Base-by-base conservation (phyloP, 2,113 vertebrate species). In the Urocitellus parryii region DNA sequence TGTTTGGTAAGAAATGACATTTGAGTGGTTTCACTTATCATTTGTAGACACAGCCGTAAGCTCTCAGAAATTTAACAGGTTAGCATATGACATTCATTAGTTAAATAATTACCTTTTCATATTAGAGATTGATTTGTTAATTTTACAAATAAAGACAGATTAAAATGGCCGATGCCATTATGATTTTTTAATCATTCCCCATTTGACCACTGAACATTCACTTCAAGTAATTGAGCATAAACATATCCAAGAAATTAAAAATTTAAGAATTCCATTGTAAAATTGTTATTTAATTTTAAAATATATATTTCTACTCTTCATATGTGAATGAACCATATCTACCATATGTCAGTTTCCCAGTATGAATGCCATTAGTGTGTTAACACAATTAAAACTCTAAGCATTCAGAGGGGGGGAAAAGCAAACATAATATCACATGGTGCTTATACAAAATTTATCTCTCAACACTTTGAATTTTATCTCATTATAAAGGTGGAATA, bases 1-100 rank as follows among this genome's bases (percentile, higher is more conserved):
- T 37, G 20, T 72, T 82, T 93, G 22, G 53, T 79, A 85, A 79
- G 68, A 88, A 93, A 79, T 73, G 86, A 72, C 61, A 73, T 65
- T 6, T 24, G 79, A 85, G 53, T 84, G 42, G 17, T 12, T 56
- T 53, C 17, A 45, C 89, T 90, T 93, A 65, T 84, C n/a, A 73
- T 65, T 85, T 58, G 17, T 73, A 67, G 51, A 73, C 24, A 73
- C 2, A 73, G 1, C 17, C n/a, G 72, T 65, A 61, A 89, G 14
- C 16, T 42, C 32, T 51, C 56, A 93, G 16, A 85, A 51, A 51
- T 29, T 42, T 79, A 79, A 72, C 63, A 53, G 22, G 63, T n/a
- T 34, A 88, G 20, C 2, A 89, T 14, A 68, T 42, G 11, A 89
- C 34, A 34, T 53, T 92, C 22, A 84, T 45, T n/a, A 73, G 22